Evolutionary conservation across 2,888 invertebrate species (phyloP), one percentile per base, ranked within the genome.

Genomic region (Coelopa pilipes): DNA sequence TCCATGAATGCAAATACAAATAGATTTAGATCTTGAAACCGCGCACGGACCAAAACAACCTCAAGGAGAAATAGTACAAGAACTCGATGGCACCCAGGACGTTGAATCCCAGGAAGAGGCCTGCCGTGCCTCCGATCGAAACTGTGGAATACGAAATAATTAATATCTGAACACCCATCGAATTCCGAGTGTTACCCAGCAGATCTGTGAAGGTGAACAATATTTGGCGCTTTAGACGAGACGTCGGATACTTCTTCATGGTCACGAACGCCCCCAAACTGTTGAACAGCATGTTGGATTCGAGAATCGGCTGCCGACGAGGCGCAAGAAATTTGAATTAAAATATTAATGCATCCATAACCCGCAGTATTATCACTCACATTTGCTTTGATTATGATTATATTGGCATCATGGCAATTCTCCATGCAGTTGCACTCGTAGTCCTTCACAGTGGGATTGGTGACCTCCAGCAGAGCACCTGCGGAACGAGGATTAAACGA

Each of bases 71-170:
- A 79, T 92, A 94, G 82, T 94, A 94, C 1, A 93, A 80, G n/a
- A 94, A 90, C 85, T 94, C 94, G 79, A 92, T 90, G 79, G 93
- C 91, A 76, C 94, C 93, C 45, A 94, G 88, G 0, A 94, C 92
- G 78, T 93, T 94, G 82, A 93, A 93, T 47, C 94, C 94, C 5
- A 94, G 89, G 84, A 94, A 93, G 4, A 94, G 87, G 0, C 94
- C 94, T 0, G 93, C 93, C 87, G 93, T 93, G 46, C 94, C 93
- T 13, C 94, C 94, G 7, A 94, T 91, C 10, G 92, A 91, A 77
- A 93, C 93, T 93, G 85, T 10, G 88, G 87, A 9, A 62, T 7
- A 34, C 7, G 2, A 34, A 34, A 4, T 34, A 7, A 34, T 34
- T 34, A 34, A 34, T 34, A 34, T 34, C 2, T 34, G n/a, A n/a